These are phyloP conservation scores for Metridium senile DNA, from an alignment of 92 coral and sea anemone species.

Conservation along the genomic window DNA sequence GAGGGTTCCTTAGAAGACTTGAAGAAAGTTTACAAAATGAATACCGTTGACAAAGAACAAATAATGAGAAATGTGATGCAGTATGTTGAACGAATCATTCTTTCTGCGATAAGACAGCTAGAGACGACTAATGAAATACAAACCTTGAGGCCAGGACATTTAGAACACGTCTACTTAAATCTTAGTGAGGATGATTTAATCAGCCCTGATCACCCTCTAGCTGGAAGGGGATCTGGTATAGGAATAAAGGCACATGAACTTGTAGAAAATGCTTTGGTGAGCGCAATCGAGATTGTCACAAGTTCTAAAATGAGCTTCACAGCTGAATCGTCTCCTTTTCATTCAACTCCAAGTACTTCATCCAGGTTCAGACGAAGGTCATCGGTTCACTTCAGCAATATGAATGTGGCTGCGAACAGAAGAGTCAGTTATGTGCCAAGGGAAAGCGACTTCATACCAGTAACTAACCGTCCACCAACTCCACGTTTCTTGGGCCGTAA, in stretches of 20 bases:
- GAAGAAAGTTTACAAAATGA: not conserved
- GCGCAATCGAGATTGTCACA: slow-evolving; percentile 37
- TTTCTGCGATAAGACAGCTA: slow-evolving; percentile 47
- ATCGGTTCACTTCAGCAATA: slow-evolving; percentile 71
- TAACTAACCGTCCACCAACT: slow-evolving; percentile 65
- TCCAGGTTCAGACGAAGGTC: slow-evolving; percentile 35
- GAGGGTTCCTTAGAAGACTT: slow-evolving; percentile 9
- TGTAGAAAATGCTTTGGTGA: slow-evolving; percentile 42
- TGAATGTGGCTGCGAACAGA: slow-evolving; percentile 17
- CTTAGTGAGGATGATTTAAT: not conserved
- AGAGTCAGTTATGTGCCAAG: slow-evolving; percentile 56
- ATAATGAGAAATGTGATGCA: slow-evolving; percentile 35
- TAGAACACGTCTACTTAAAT: slow-evolving; percentile 34
- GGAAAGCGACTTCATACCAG: slow-evolving; percentile 52
- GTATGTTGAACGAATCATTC: slow-evolving; percentile 62
- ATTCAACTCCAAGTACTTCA: not conserved
- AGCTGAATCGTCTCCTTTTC: not conserved
- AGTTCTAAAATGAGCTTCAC: not conserved
- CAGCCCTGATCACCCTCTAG: not conserved
- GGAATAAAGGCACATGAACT: slow-evolving; percentile 38
- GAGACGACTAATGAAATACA: slow-evolving; percentile 24
- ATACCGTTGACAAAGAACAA: not conserved
- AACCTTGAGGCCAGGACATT: slow-evolving; percentile 10
- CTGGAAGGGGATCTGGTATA: not conserved
- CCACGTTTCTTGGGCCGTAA: slow-evolving; percentile 44